Evolutionary conservation across 2,797 vertebrate species (phyloP).

Genomic region (Epinephelus awoara): DNA sequence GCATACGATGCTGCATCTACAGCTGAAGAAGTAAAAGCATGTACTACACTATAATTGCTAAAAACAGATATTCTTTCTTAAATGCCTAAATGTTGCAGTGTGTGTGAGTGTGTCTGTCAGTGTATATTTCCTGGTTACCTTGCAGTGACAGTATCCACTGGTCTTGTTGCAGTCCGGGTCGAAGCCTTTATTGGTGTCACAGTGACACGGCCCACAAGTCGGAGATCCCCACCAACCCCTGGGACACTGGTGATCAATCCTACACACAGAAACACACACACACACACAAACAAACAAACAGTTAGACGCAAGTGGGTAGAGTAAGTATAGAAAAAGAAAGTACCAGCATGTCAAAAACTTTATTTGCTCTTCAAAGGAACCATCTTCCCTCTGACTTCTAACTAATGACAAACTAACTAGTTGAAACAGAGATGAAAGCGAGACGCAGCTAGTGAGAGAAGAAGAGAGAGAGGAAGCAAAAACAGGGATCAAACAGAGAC

Average conservation of each 20-base stretch:
- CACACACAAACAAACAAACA: constrained; percentile 33
- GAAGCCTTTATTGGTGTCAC: constrained; percentile 94
- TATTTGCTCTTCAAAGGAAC: constrained; percentile 4
- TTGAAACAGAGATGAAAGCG: constrained; percentile 14
- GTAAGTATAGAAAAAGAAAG: neutral
- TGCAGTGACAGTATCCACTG: constrained; percentile 95
- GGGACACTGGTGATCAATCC: constrained; percentile 97
- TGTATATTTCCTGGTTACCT: constrained; percentile 84
- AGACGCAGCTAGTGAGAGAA: constrained; percentile 1
- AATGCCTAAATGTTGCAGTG: neutral
- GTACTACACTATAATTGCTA: neutral
- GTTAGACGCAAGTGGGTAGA: neutral
- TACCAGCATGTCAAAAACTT: neutral
- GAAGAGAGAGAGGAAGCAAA: constrained; percentile 2
- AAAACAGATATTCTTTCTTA: neutral
- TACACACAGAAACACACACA: constrained; percentile 68
- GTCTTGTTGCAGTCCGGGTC: constrained; percentile 98
- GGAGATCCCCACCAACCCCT: constrained; percentile 98
- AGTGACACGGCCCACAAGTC: constrained; percentile 96
- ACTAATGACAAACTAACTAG: neutral
- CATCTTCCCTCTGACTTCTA: neutral
- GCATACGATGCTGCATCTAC: neutral
- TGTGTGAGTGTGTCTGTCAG: neutral
- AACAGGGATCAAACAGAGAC: neutral
- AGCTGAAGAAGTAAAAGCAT: neutral